These are phyloP conservation scores for Melipona beecheii DNA, from an alignment of 2,888 invertebrate species.

Conservation along the genomic window DNA sequence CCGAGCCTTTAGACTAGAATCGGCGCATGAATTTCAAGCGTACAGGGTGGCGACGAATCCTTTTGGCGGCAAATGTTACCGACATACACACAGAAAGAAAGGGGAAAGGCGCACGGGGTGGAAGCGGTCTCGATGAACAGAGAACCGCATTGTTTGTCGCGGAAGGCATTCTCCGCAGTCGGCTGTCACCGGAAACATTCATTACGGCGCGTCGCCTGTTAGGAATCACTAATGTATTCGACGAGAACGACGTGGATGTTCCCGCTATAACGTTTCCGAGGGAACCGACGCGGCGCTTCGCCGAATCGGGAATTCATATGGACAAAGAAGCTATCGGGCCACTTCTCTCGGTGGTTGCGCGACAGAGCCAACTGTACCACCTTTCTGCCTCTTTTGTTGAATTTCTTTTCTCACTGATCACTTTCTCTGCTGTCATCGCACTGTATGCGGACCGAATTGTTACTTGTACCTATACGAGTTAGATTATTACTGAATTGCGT, in stretches of 20 bases:
- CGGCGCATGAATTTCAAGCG: slow-evolving; percentile 64
- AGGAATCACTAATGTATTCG: slow-evolving; percentile 80
- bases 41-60: slow-evolving; percentile 63
- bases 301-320: slow-evolving; percentile 77
- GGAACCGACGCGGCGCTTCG: slow-evolving; percentile 67
- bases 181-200: slow-evolving; percentile 83
- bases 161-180: slow-evolving; percentile 78
- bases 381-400: slow-evolving; percentile 34
- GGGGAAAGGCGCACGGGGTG: slow-evolving; percentile 49
- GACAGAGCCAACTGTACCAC: slow-evolving; percentile 58
- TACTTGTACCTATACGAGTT: too few relatives aligned
- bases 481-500: too few relatives aligned
- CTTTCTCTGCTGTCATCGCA: slow-evolving; percentile 17
- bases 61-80: slow-evolving; percentile 65
- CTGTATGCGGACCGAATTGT: too few relatives aligned
- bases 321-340: slow-evolving; percentile 68
- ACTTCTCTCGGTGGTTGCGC: slow-evolving; percentile 58
- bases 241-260: slow-evolving; percentile 61
- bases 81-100: slow-evolving; percentile 42
- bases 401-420: slow-evolving; percentile 48
- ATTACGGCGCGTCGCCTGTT: slow-evolving; percentile 79
- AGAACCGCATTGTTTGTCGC: slow-evolving; percentile 81
- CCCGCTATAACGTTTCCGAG: slow-evolving; percentile 56
- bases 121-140: slow-evolving; percentile 72
- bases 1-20: slow-evolving; percentile 29